Evolutionary conservation across 2,113 vertebrate genomes (phyloP), one percentile per base, ranked within the genome.

Genomic region (Dipodomys ordii): DNA sequence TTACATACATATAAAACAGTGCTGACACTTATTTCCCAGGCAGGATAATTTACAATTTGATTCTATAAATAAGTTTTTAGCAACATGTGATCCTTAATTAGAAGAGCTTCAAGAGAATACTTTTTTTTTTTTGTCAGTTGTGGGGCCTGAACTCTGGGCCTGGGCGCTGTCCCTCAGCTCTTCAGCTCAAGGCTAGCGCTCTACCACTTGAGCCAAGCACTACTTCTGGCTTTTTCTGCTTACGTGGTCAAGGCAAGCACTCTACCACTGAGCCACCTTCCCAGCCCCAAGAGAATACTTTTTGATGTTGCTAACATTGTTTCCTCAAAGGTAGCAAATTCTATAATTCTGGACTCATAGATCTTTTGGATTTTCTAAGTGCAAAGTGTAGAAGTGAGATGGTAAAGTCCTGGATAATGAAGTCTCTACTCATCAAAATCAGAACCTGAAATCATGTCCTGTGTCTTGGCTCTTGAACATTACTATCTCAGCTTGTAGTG

Each of bases 41-140:
- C 49, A 53, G 49, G 49, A 53, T 53, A 73, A 30, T 69, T 96
- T 86, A 49, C 68, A 69, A 89, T 76, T 80, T 83, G 53, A 11
- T 5, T 25, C 60, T 83, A 39, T 82, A 83, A 85, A 57, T 64
- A 84, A 35, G 35, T 60, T 39, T 69, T 68, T 76, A 92, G 35
- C 93, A 87, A 5, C 12, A 76, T 83, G 18, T 65, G 86, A 53
- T 87, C 49, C 39, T 35, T 20, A 67, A 2, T 62, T 79, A 80
- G 83, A 85, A n/a, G 15, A 71, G 28, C 72, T 89, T 94, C 23
- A 71, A 87, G 69, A 83, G 18, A 79, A 85, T 72, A 86, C 74
- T 64, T 67, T 53, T 53, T 49, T 8, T 49, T 53, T 9, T 53
- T 53, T 9, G 39, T 39, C 5, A 39, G 39, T 39, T 39, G 5